Evolutionary conservation across 2,113 vertebrate species (phyloP), one percentile per base, ranked within the genome.

Genomic region (Manacus vitellinus): DNA sequence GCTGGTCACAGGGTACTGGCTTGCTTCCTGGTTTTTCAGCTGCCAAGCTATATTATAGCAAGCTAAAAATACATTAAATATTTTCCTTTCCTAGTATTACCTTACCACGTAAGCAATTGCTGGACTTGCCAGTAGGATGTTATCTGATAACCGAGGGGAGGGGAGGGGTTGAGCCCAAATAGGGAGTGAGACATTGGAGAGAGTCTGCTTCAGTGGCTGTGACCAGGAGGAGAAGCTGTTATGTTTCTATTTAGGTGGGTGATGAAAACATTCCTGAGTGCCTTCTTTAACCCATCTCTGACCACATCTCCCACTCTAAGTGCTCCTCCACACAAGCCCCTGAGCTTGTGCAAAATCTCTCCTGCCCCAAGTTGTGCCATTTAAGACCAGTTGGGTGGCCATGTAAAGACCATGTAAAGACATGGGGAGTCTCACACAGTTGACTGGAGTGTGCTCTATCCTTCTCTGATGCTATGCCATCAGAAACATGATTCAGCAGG

Each of bases 71-170:
- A 97, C 70, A 96, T 89, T 85, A 94, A 97, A 97, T 97, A 97
- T 88, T 97, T 97, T 97, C 97, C 97, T 97, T 97, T 97, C 90
- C 97, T 97, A 97, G 58, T 95, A 94, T 97, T 97, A 97, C 96
- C 62, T 95, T 94, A 80, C 88, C 85, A 94, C 41, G 76, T 96
- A 95, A 97, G 97, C 94, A 96, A 47, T 90, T 85, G 93, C 51
- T 97, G 95, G 80, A 71, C 61, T 73, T 92, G 90, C 88, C 88
- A 92, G 76, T 68, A 88, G 95, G 75, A 61, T 87, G 97, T 97
- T 94, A 97, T 96, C 85, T 94, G 97, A 97, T 97, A 92, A 96
- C 90, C 31, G 24, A 92, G 47, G 85, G 93, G 70, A 80, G 77
- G 88, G 85, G 91, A 95, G 83, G 85, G 74, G 75, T 1, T 1